Base-by-base conservation (phyloP, 2,113 vertebrate genomes). In the Struthio camelus region DNA sequence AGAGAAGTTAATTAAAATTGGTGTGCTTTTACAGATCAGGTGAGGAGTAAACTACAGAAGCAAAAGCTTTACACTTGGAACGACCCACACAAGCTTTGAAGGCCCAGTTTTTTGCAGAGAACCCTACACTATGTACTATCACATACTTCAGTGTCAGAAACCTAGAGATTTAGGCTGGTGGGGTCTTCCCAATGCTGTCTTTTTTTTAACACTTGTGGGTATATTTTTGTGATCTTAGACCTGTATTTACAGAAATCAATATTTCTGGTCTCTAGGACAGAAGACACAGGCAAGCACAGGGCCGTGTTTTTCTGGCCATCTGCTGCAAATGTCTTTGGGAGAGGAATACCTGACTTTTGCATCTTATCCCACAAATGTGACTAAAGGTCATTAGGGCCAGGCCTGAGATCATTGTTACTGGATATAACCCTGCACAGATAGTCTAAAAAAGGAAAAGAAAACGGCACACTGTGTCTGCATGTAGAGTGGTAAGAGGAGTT, bases 391-490 rank as follows among this genome's bases (percentile, higher is more conserved):
- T 7, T 38, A 64, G 87, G 89, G 82, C 94, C n/a, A 22, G 94
- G 93, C 91, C 94, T 95, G 91, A 95, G 97, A 83, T 96, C 87
- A 86, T 69, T 32, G 93, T 67, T 91, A 10, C 96, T 96, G 85
- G 94, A 95, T 94, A 91, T 96, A 96, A 95, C 87, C 95, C 85
- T 93, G 96, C 59, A 58, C 18, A 7, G 62, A 44, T 84, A 91
- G 87, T 36, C 95, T 95, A 97, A 90, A 97, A 97, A 95, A 90
- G 96, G 96, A 93, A 92, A 59, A 90, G 95, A 53, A 91, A 96
- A 7, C 6, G 53, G 95, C 89, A 95, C 95, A 88, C n/a, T 8
- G 72, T 97, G 96, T 97, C 96, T 96, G 97, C 87, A 73, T 48
- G 85, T 51, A 22, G 93, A 96, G 89, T 53, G 89, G 94, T 58